Evolutionary conservation across 2,113 vertebrate genomes (phyloP), one percentile per base, ranked within the genome.

Genomic region (Crotophaga sulcirostris): DNA sequence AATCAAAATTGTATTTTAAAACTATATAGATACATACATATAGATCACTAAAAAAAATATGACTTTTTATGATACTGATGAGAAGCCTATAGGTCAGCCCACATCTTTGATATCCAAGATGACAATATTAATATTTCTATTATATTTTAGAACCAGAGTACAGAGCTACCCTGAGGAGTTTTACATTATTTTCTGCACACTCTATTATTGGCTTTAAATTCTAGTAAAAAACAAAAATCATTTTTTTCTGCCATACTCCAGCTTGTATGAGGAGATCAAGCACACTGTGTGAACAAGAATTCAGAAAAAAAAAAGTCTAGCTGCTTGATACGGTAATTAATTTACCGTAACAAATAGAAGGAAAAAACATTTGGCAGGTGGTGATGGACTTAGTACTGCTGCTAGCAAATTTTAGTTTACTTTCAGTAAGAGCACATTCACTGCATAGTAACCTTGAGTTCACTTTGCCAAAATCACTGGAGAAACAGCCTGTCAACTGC

Each of bases 301-400:
- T 80, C 81, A 86, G 74, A 88, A 6, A 55, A 85, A 88, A 74
- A 76, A 34, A 45, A 84, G 31, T 33, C 47, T 58, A 59, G 55
- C 17, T 59, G 34, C 74, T 92, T 92, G 73, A 84, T 72, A 85
- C 33, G 11, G 38, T 84, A 70, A 94, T 78, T 94, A 84, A 85
- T 77, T 96, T 90, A 89, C 38, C 67, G 73, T 62, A 97, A 87
- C 34, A 93, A 88, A 91, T 24, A 72, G 51, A 90, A 90, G 69
- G 10, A 82, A 90, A 87, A 90, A 77, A 55, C 11, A 79, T 86
- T 95, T 95, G 86, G 34, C 80, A 89, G 62, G 60, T 86, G 68
- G 28, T 45, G 51, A 95, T 75, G 56, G 74, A 86, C 66, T 82
- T 47, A 81, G 85, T 23, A 34, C 24, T 60, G 86, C 88, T 92